phyloP scores from a whole-genome alignment of 2,888 invertebrate species.

The Steinernema carpocapsae region DNA sequence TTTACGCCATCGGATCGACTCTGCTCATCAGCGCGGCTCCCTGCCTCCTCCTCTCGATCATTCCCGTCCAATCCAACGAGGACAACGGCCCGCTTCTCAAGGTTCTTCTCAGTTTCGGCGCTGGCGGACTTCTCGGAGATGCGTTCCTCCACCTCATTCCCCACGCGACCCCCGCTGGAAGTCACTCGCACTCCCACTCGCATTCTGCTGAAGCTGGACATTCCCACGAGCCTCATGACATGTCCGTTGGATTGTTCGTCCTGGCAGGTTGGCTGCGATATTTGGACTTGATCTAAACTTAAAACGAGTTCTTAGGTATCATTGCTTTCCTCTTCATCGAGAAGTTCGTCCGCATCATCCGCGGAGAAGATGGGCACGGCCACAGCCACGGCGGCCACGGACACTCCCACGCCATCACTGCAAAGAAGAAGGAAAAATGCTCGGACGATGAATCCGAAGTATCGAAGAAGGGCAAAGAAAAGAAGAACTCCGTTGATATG shows the following conservation, averaged over 20 bases:
- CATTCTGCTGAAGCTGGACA: constrained; percentile 59
- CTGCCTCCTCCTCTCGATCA: constrained; percentile 87
- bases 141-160: constrained; percentile 98
- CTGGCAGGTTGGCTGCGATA: constrained; percentile 83
- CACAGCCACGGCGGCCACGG: constrained; percentile 77
- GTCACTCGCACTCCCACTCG: constrained; percentile 73
- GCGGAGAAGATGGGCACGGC: constrained; percentile 73
- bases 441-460: constrained; percentile 41
- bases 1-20: constrained; percentile 76
- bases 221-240: constrained; percentile 75
- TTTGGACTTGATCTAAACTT: not conserved
- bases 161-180: constrained; percentile 79
- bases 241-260: constrained; percentile 91
- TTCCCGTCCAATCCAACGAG: constrained; percentile 77
- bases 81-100: constrained; percentile 64
- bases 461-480: constrained; percentile 37
- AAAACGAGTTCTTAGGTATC: constrained; percentile 52
- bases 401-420: constrained; percentile 35
- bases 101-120: constrained; percentile 83
- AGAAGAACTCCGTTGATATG: not conserved
- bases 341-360: constrained; percentile 85
- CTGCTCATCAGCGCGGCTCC: constrained; percentile 92
- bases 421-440: constrained; percentile 43
- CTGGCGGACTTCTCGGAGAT: constrained; percentile 91
- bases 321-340: constrained; percentile 75